These are phyloP conservation scores for Belonocnema kinseyi DNA, from an alignment of 1,140 invertebrate species.

Conservation along the genomic window DNA sequence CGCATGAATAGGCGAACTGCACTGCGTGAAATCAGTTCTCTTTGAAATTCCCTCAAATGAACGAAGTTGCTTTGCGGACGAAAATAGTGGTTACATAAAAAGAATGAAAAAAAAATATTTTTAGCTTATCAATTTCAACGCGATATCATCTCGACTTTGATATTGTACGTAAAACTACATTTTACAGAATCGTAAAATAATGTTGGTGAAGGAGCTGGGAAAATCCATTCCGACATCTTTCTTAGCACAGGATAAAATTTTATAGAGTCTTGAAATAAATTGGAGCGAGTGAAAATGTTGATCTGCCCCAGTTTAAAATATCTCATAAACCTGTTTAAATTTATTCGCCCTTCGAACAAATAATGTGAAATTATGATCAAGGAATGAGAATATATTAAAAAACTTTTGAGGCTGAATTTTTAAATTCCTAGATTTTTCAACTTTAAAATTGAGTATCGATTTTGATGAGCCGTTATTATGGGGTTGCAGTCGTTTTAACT, in stretches of 20 bases:
- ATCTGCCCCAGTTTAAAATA: neutral
- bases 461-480: neutral
- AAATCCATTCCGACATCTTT: neutral
- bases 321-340: neutral
- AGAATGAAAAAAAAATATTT: neutral
- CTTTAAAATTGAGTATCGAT: neutral
- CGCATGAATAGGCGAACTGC: conserved; percentile 16
- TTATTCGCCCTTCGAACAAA: neutral
- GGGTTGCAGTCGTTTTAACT: neutral
- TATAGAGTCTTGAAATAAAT: neutral
- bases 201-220: neutral
- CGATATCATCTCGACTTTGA: too few species aligned
- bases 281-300: too few species aligned
- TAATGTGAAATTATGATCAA: neutral
- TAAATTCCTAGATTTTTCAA: neutral
- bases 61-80: conserved; percentile 2
- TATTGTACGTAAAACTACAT: too few species aligned
- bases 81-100: conserved; percentile 1
- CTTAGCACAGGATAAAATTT: neutral
- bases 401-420: too few species aligned
- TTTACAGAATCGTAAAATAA: neutral
- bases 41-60: conserved; percentile 20
- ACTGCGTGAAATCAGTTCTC: conserved; percentile 15
- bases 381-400: too few species aligned
- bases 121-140: neutral